Conservation (phyloP, 2,888 invertebrate species). For the Sphaeridia pumilis region DNA sequence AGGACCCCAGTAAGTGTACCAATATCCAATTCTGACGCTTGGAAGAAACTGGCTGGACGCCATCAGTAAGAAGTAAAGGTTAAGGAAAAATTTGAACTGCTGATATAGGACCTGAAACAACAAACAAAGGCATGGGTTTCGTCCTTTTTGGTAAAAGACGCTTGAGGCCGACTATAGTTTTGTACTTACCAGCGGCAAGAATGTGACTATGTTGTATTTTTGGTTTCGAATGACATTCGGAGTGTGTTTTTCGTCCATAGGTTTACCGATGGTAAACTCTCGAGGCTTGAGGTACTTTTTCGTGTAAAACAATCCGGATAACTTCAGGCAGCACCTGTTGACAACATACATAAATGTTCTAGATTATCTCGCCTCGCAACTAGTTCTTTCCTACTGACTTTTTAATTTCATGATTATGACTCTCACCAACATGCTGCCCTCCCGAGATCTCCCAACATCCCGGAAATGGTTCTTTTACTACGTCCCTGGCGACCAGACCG, state of each 20-base stretch:
- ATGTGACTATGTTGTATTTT: slow-evolving; percentile 90
- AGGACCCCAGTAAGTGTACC: slow-evolving; percentile 99
- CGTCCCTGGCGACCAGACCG: not conserved
- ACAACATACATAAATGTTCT: slow-evolving; percentile 19
- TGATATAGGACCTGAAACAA: slow-evolving; percentile 72
- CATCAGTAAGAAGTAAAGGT: slow-evolving; percentile 96
- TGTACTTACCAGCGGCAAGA: slow-evolving; percentile 63
- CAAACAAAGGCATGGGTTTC: no score
- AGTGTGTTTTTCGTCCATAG: slow-evolving; percentile 69
- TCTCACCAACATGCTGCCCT: slow-evolving; percentile 20
- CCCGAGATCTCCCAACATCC: slow-evolving; percentile 6
- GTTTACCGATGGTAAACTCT: slow-evolving; percentile 61
- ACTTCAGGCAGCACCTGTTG: slow-evolving; percentile 68
- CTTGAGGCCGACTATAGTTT: no score
- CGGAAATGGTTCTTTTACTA: not conserved
- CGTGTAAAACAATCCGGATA: slow-evolving; percentile 52
- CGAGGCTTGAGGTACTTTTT: slow-evolving; percentile 63
- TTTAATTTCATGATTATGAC: not conserved
- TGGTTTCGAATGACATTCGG: slow-evolving; percentile 94
- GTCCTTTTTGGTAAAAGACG: no score
- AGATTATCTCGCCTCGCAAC: not conserved
- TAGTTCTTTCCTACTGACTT: slow-evolving; percentile 12
- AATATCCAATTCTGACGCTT: slow-evolving; percentile 87
- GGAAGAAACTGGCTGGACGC: slow-evolving; percentile 96
- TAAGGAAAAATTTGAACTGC: slow-evolving; percentile 98